Conservation (phyloP, 1,140 invertebrate genomes). For the Leptopilina clavipes region DNA sequence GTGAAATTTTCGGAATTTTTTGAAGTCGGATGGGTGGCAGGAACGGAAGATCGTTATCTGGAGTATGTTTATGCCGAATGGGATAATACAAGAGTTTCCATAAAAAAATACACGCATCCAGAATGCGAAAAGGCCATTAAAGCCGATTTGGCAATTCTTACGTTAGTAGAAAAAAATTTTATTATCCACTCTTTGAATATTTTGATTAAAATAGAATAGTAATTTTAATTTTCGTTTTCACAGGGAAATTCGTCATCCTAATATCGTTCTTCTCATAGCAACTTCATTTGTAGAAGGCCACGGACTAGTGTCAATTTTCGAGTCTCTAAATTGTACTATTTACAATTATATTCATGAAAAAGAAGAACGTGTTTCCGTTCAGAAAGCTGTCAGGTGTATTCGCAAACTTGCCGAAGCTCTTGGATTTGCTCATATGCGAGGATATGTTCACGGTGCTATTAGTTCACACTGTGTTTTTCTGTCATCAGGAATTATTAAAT, state of each 20-base stretch:
- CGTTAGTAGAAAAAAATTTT: slow-evolving; percentile 47
- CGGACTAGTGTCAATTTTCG: slow-evolving; percentile 63
- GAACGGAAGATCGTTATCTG: slow-evolving; percentile 63
- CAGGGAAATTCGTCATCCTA: slow-evolving; percentile 65
- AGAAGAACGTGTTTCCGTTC: slow-evolving; percentile 57
- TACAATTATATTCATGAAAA: slow-evolving; percentile 65
- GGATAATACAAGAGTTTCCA: slow-evolving; percentile 61
- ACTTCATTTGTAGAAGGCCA: slow-evolving; percentile 57
- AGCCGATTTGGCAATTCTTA: slow-evolving; percentile 61
- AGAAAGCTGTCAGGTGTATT: slow-evolving; percentile 55
- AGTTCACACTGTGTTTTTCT: slow-evolving; percentile 64
- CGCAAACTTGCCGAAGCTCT: slow-evolving; percentile 61
- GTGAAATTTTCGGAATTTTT: slow-evolving; percentile 57
- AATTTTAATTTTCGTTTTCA: slow-evolving; percentile 35
- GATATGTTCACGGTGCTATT: slow-evolving; percentile 62
- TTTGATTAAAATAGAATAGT: not conserved
- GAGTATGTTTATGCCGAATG: slow-evolving; percentile 64
- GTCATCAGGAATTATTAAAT: slow-evolving; percentile 57
- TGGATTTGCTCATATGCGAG: slow-evolving; percentile 61
- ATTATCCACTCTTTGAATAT: not conserved
- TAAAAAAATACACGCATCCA: slow-evolving; percentile 58
- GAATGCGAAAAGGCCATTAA: slow-evolving; percentile 58
- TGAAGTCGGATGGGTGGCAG: slow-evolving; percentile 62
- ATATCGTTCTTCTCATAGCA: slow-evolving; percentile 63
- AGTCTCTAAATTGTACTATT: slow-evolving; percentile 62